phyloP scores from a whole-genome alignment of 2,888 invertebrate genomes.

The Cheilosia pagana region DNA sequence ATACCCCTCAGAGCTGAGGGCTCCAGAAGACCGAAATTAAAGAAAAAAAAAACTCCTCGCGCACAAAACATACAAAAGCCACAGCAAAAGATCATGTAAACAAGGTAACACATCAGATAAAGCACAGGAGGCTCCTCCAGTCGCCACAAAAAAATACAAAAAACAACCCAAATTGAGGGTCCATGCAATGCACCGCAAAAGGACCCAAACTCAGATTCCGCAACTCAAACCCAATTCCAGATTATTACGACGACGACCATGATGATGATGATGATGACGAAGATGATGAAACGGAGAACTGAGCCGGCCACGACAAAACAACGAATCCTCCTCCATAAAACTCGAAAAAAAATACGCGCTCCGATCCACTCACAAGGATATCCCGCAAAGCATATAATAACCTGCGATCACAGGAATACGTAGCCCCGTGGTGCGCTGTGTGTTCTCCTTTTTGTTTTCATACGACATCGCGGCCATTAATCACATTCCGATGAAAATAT shows the following conservation, averaged over 20 bases:
- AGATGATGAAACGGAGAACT: constrained; percentile 38
- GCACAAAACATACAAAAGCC: constrained; percentile 64
- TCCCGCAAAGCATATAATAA: constrained; percentile 74
- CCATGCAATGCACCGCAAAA: constrained; percentile 63
- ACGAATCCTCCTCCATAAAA: constrained; percentile 21
- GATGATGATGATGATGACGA: constrained; percentile 64
- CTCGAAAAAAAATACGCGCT: constrained; percentile 10
- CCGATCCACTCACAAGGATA: constrained; percentile 72
- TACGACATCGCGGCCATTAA: constrained; percentile 77
- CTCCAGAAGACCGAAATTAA: constrained; percentile 27
- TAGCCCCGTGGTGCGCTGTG: constrained; percentile 76
- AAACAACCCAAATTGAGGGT: constrained; percentile 39
- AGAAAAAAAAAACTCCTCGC: constrained; percentile 54
- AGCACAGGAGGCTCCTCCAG: constrained; percentile 66
- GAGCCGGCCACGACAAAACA: constrained; percentile 19
- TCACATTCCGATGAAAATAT: constrained; percentile 78
- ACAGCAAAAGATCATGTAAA: constrained; percentile 77
- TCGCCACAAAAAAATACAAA: background rate
- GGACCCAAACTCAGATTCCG: constrained; percentile 50
- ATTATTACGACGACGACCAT: constrained; percentile 49
- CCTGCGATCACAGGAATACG: constrained; percentile 65
- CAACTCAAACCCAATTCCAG: constrained; percentile 30
- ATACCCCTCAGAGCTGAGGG: constrained; percentile 5
- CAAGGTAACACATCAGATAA: constrained; percentile 77
- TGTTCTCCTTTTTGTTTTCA: constrained; percentile 76